Evolutionary conservation across 1,140 invertebrate species (phyloP).

Genomic region (Ostrea denselamellosa): DNA sequence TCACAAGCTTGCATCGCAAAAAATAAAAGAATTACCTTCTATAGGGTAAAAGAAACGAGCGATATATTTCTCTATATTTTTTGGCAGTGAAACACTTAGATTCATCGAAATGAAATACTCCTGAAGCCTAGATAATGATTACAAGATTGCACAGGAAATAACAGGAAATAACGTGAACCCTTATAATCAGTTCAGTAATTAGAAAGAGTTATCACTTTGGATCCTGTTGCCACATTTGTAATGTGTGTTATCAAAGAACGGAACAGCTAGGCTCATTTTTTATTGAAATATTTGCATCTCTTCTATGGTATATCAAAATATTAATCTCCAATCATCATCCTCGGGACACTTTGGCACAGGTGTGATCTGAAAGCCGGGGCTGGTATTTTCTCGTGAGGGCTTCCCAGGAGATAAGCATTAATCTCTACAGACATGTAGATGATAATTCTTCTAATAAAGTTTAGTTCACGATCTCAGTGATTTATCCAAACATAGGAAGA

Average conservation of each 20-base stretch:
- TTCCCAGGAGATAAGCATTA: not conserved
- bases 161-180: conserved; percentile 11
- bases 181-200: not conserved
- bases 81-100: conserved; percentile 11
- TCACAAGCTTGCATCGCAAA: not conserved
- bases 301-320: not conserved
- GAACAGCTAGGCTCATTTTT: not conserved
- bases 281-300: not conserved
- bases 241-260: not conserved
- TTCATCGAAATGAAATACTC: not conserved
- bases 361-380: not conserved
- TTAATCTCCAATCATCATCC: not conserved
- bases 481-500: no score
- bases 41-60: not conserved
- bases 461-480: no score
- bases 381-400: not conserved
- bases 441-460: no score
- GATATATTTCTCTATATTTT: not conserved
- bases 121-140: not conserved
- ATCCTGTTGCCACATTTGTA: not conserved
- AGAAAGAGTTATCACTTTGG: conserved; percentile 19
- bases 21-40: not conserved
- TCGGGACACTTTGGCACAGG: not conserved
- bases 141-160: conserved; percentile 11
- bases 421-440: no score